phyloP scores from a whole-genome alignment of 2,888 invertebrate species.

The Caenorhabditis sp. region DNA sequence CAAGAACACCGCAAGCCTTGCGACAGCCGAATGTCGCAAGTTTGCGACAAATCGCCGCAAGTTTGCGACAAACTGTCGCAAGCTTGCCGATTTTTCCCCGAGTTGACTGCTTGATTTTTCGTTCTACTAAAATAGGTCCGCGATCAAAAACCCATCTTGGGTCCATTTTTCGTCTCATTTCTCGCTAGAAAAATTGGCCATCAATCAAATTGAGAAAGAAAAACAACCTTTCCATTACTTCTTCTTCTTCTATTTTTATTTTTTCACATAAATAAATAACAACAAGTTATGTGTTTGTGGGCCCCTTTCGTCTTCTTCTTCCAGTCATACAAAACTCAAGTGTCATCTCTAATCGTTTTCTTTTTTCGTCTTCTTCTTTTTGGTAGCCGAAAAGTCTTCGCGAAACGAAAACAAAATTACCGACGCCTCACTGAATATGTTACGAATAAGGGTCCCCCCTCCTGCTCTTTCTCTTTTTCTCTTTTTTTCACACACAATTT shows the following conservation, averaged over 20 bases:
- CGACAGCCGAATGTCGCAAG: too few species aligned
- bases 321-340: background rate
- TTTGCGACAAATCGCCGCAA: too few species aligned
- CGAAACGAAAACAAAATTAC: constrained; percentile 1
- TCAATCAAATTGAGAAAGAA: background rate
- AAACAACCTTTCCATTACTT: too few species aligned
- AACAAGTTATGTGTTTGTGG: background rate
- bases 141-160: too few species aligned
- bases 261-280: background rate
- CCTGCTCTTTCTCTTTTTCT: background rate
- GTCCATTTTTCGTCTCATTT: too few species aligned
- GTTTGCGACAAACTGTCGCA: too few species aligned
- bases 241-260: too few species aligned
- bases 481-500: background rate
- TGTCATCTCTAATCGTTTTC: background rate
- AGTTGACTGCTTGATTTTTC: too few species aligned
- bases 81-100: too few species aligned
- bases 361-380: background rate
- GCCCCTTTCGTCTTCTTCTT: background rate
- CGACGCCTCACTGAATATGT: constrained; percentile 4
- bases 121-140: too few species aligned
- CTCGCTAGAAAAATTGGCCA: too few species aligned
- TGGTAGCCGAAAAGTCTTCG: background rate
- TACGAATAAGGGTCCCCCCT: background rate
- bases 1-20: too few species aligned